Base-by-base conservation (phyloP, 2,797 vertebrate genomes). In the Sternotherus odoratus region DNA sequence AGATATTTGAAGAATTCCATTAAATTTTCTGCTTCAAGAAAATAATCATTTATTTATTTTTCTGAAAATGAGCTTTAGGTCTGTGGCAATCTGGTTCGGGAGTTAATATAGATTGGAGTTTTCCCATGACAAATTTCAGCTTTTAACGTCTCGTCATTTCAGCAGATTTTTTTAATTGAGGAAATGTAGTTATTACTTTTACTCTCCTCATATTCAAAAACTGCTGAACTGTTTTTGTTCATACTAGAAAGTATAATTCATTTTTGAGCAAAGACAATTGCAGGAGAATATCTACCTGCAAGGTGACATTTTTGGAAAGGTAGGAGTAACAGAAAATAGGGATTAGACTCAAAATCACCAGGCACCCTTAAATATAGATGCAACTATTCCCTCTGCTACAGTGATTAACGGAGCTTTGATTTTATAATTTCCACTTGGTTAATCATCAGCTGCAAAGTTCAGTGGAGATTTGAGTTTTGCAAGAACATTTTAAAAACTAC, bases 141-240 rank as follows among this genome's bases (percentile, higher is more conserved):
- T 92, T 96, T 92, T 86, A 92, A 91, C 16, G 91, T 93, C 88
- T 82, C 90, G 77, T 79, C 72, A 87, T 86, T 93, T 91, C 81
- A 81, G 54, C 85, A 82, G 54, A 74, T 86, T 56, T 15, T 92
- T 91, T 84, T 90, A 91, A 94, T 91, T 86, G 79, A 91, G 94
- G 8, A 57, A 89, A 54, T 46, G 10, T 74, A 13, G 66, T 39
- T 69, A 39, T 66, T 81, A 43, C 92, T 92, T 91, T 81, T 13
- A 75, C 85, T 88, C 10, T 83, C 36, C 15, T 85, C 78, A 33
- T 17, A 48, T 48, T 75, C 39, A 82, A 56, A 94, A 36, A 0
- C 10, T 0, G 39, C 46, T 75, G 72, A 75, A 75, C 26, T 48
- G 39, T 50, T 83, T 85, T 92, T 77, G 50, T 90, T 91, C 80